These are phyloP conservation scores for Wiebesia pumilae DNA, from an alignment of 1,140 invertebrate species.

Conservation along the genomic window DNA sequence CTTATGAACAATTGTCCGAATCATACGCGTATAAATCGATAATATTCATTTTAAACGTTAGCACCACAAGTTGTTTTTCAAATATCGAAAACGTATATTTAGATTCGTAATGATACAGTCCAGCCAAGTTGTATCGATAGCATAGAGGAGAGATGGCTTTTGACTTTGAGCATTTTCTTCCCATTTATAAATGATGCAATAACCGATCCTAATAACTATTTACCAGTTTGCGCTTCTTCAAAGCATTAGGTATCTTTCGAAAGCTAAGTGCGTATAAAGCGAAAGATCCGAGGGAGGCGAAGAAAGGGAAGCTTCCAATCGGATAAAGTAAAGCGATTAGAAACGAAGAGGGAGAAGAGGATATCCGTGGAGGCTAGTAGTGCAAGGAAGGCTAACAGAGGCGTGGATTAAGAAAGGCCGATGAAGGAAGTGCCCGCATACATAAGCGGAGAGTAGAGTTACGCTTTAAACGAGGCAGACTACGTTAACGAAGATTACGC, in stretches of 20 bases:
- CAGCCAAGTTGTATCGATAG: neutral
- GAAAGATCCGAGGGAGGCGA: neutral
- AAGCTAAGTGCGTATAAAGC: neutral
- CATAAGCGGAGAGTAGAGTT: neutral
- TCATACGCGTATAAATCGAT: neutral
- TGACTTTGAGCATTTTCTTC: neutral
- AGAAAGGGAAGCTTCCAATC: neutral
- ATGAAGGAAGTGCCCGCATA: neutral
- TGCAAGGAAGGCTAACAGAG: neutral
- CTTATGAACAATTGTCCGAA: too few relatives aligned
- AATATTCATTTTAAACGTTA: too few relatives aligned
- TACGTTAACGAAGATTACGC: constrained; percentile 4
- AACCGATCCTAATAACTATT: neutral
- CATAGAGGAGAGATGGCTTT: neutral
- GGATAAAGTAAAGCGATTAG: neutral
- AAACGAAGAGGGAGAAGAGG: neutral
- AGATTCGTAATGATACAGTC: too few relatives aligned
- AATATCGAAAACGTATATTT: too few relatives aligned
- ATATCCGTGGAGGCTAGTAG: neutral
- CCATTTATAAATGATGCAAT: neutral
- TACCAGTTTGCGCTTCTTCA: neutral
- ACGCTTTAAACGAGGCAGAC: neutral
- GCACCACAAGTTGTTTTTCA: too few relatives aligned
- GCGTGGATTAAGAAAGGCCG: neutral
- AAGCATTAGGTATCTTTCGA: neutral